phyloP scores from a whole-genome alignment of 2,113 vertebrate species.

The Bubo bubo region DNA sequence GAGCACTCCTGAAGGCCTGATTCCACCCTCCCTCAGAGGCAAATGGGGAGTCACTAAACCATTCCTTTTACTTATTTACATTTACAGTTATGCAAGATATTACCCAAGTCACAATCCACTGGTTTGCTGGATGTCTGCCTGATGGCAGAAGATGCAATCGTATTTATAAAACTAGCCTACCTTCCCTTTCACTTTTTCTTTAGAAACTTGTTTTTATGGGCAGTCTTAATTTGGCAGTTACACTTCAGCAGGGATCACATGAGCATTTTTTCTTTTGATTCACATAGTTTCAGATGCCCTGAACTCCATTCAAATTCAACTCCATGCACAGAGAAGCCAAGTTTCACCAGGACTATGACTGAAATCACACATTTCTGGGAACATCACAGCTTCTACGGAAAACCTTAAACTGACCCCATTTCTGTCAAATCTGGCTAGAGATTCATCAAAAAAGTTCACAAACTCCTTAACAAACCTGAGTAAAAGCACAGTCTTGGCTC shows the following conservation, averaged over 20 bases:
- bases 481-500: background rate
- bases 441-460: constrained; percentile 31
- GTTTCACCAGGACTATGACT: constrained; percentile 20
- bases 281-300: constrained; percentile 21
- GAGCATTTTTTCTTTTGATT: constrained; percentile 41
- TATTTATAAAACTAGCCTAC: background rate
- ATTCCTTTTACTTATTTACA: background rate
- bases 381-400: constrained; percentile 28
- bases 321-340: constrained; percentile 2
- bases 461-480: constrained; percentile 3
- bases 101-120: background rate
- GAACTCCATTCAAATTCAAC: constrained; percentile 29
- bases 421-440: constrained; percentile 15
- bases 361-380: constrained; percentile 28
- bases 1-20: background rate
- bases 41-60: background rate
- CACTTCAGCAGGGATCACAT: constrained; percentile 25
- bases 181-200: background rate
- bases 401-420: constrained; percentile 43
- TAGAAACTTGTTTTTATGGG: constrained; percentile 17
- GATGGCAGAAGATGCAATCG: background rate
- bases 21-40: background rate
- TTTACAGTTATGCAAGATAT: background rate
- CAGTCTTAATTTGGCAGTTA: constrained; percentile 33
- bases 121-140: background rate